Conservation (phyloP, 2,797 vertebrate species). For the Hydrophis major region DNA sequence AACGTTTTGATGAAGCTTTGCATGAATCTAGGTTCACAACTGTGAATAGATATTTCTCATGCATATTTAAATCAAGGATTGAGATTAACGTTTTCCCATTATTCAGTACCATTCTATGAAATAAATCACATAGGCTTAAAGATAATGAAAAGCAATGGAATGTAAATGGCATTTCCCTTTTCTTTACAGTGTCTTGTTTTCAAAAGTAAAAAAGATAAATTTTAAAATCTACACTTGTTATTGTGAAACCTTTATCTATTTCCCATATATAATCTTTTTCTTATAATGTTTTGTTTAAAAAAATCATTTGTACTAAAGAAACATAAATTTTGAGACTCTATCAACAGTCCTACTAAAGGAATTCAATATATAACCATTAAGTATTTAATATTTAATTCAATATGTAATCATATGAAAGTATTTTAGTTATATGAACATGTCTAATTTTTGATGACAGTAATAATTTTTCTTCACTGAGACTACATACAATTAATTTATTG, state of each 20-base stretch:
- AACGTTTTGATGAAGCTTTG: not conserved
- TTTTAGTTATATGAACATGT: slow-evolving; percentile 48
- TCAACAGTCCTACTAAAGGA: slow-evolving; percentile 26
- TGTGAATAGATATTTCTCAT: not conserved
- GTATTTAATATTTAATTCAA: not conserved
- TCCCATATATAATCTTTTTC: slow-evolving; percentile 35
- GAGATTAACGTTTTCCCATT: not conserved
- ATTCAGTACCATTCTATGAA: not conserved
- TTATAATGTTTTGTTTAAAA: slow-evolving; percentile 29
- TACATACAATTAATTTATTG: slow-evolving; percentile 51
- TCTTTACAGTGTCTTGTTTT: not conserved
- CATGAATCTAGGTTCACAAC: not conserved
- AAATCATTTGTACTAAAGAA: slow-evolving; percentile 28
- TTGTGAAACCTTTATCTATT: not conserved
- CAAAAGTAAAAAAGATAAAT: not conserved
- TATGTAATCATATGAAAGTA: slow-evolving; percentile 52
- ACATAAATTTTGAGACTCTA: not conserved
- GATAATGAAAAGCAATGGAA: not conserved
- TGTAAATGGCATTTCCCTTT: not conserved
- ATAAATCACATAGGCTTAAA: not conserved
- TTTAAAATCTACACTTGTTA: not conserved
- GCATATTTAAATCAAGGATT: not conserved
- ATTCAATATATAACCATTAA: not conserved
- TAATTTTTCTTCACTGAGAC: slow-evolving; percentile 52
- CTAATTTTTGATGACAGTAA: slow-evolving; percentile 56